A percentile compares a stretch with the other conserved stretches of the same genome.
Evolutionary conservation across 1,140 invertebrate genomes (phyloP).

Genomic region (Sitophilus oryzae): DNA sequence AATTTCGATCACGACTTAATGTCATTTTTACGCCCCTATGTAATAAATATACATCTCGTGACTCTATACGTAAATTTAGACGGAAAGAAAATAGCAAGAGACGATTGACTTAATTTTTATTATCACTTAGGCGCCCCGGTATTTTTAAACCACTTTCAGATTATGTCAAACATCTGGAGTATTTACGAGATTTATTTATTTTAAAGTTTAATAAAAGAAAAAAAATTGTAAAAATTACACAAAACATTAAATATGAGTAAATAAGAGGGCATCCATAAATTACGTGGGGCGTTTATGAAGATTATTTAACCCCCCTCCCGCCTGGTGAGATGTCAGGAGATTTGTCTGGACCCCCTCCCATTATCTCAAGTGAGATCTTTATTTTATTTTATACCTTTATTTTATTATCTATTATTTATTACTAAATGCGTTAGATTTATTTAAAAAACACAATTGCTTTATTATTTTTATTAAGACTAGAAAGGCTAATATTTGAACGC

Average conservation of each 20-base stretch:
- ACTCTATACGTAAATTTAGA: slow-evolving; percentile 10
- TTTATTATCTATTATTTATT: too few relatives aligned
- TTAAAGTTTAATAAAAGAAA: slow-evolving; percentile 5
- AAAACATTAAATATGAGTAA: too few relatives aligned
- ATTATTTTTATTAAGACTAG: too few relatives aligned
- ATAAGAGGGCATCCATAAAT: too few relatives aligned
- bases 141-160: slow-evolving; percentile 16
- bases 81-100: slow-evolving; percentile 12
- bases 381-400: neutral
- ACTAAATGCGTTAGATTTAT: too few relatives aligned
- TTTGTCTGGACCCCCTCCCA: too few relatives aligned
- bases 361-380: neutral
- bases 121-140: slow-evolving; percentile 10
- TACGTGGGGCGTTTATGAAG: too few relatives aligned
- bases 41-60: slow-evolving; percentile 23
- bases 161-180: slow-evolving; percentile 22
- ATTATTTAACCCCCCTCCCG: neutral
- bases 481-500: too few relatives aligned
- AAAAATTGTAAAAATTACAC: too few relatives aligned
- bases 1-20: slow-evolving; percentile 22
- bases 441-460: too few relatives aligned
- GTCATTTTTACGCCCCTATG: slow-evolving; percentile 25
- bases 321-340: neutral
- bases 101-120: slow-evolving; percentile 17
- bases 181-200: slow-evolving; percentile 12